Conservation (phyloP, 2,113 vertebrate genomes). For the Corydoras maculifer region DNA sequence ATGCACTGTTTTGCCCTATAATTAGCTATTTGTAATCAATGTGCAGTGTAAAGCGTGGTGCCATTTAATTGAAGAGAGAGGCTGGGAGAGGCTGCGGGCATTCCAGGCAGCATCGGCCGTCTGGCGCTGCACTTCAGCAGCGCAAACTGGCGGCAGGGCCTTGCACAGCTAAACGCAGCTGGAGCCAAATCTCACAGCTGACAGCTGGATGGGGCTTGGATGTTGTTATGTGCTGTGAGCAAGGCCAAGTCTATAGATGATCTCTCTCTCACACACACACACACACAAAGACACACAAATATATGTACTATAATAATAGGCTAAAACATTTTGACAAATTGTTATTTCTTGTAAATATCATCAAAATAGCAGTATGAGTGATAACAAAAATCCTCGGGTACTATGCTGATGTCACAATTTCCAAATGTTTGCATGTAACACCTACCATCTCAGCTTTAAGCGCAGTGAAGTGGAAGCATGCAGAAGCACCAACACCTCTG, state of each 20-base stretch:
- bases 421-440: no score
- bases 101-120: conserved; percentile 21
- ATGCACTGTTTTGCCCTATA: conserved; percentile 8
- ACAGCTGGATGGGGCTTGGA: conserved; percentile 54
- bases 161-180: conserved; percentile 47
- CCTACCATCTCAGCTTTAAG: no score
- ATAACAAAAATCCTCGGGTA: no score
- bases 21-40: conserved; percentile 26
- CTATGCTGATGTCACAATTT: no score
- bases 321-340: no score
- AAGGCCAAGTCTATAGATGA: conserved; percentile 9
- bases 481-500: no score
- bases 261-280: neutral
- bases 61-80: neutral
- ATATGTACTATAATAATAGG: no score
- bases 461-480: no score
- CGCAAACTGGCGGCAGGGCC: neutral
- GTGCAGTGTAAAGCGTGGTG: conserved; percentile 21
- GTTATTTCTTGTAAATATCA: no score
- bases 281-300: no score
- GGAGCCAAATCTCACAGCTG: conserved; percentile 57
- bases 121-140: conserved; percentile 10
- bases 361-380: no score
- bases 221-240: conserved; percentile 8
- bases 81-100: conserved; percentile 15